Evolutionary conservation across 2,797 vertebrate species (phyloP), one percentile per base, ranked within the genome.

Genomic region (Lophotriccus pileatus): DNA sequence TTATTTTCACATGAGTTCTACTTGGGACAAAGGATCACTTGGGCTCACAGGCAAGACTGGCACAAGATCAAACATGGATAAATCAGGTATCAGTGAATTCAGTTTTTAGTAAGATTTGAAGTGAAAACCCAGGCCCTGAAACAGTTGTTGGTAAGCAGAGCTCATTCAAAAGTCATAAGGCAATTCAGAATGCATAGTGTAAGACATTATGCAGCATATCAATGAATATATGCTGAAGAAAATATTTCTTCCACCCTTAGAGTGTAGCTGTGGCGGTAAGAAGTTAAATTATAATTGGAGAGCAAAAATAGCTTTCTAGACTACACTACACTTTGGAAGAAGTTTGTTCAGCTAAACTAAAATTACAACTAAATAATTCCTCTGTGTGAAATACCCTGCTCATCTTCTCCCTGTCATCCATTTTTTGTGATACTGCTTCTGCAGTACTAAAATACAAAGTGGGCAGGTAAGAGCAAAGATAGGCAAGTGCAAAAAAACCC

Each of bases 401-500:
- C 91, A 79, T 96, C 73, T n/a, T 96, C 93, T 90, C 98, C 98
- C 89, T 99, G 93, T 99, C 98, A 46, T 99, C 98, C 98, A 99
- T 99, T 97, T 99, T 99, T 89, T 99, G 98, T 69, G 99, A 98
- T 81, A 99, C 98, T 72, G 98, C 99, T 98, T 99, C 99, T 76
- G 98, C 98, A 73, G 98, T 99, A 95, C 99, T 99, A 64, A 80
- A 24, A 79, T 25, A 83, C 56, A 87, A 50, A 79, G 19, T 17
- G 39, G n/a, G 27, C 24, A 16, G 21, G 13, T 24, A 64, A 82
- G 36, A 66, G 4, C 39, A 67, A 89, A 81, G 46, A 72, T 7
- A 68, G 20, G 37, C 14, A 34, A 63, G 20, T 21, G 44, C 18
- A 46, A 59, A 76, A 44, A 37, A 36, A 14, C 0, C 1, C 22